These are phyloP conservation scores for Prunella himalayana DNA, from an alignment of 2,113 vertebrate species.

Conservation along the genomic window DNA sequence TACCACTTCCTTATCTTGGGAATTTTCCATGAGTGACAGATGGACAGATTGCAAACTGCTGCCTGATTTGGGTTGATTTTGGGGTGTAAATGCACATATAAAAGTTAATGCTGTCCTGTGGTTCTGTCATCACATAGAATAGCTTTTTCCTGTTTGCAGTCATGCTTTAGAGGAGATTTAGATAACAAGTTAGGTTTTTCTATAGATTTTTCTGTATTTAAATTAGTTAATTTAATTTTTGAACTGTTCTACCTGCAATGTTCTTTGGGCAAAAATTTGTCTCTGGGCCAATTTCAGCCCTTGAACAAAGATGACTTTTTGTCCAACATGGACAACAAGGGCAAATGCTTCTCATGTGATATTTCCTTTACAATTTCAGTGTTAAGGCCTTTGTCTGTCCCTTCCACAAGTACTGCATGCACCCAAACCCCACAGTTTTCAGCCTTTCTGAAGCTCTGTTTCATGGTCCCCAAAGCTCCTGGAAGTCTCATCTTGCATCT, in stretches of 20 bases:
- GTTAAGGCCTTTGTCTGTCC: not conserved
- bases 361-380: not conserved
- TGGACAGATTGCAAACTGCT: not conserved
- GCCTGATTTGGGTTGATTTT: not conserved
- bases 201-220: not conserved
- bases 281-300: not conserved
- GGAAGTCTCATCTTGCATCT: not conserved
- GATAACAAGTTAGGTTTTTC: not conserved
- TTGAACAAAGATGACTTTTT: not conserved
- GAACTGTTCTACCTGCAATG: not conserved
- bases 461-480: not conserved
- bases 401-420: too few relatives aligned
- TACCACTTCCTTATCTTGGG: not conserved
- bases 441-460: not conserved
- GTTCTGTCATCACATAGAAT: not conserved
- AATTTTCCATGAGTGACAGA: not conserved
- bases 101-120: not conserved
- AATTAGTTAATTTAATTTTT: not conserved
- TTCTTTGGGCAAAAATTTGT: not conserved
- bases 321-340: not conserved
- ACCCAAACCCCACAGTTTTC: not conserved
- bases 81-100: not conserved
- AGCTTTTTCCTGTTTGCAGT: not conserved
- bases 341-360: accelerated
- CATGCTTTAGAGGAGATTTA: not conserved